phyloP scores from a whole-genome alignment of 1,140 invertebrate species.

The Meteorus sp. region DNA sequence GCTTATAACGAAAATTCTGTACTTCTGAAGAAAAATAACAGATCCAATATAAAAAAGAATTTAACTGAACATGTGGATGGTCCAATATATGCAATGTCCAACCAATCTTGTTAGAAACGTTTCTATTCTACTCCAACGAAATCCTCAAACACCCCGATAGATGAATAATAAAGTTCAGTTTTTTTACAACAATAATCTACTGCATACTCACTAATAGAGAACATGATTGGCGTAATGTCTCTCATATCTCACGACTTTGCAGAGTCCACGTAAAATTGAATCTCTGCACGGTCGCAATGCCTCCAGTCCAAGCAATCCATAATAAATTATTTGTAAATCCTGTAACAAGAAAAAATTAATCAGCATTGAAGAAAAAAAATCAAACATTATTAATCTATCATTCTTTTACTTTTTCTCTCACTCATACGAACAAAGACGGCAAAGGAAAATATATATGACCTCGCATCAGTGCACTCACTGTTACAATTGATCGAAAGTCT shows the following conservation, averaged over 20 bases:
- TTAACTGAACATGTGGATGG: too few relatives aligned
- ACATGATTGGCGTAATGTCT: conserved; percentile 78
- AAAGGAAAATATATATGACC: conserved; percentile 33
- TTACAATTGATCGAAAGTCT: conserved; percentile 37
- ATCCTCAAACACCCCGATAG: too few relatives aligned
- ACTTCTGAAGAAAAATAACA: too few relatives aligned
- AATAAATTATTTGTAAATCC: conserved; percentile 78
- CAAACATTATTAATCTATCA: background rate
- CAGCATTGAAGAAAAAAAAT: background rate
- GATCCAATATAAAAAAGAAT: too few relatives aligned
- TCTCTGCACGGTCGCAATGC: conserved; percentile 72
- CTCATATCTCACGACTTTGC: conserved; percentile 74
- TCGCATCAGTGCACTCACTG: conserved; percentile 39
- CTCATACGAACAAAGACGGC: conserved; percentile 9
- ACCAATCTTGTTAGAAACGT: too few relatives aligned
- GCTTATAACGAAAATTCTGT: too few relatives aligned
- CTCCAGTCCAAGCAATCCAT: conserved; percentile 73
- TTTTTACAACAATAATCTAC: background rate
- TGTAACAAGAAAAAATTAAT: conserved; percentile 51
- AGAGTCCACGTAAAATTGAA: conserved; percentile 69
- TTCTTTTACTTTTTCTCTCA: conserved; percentile 13
- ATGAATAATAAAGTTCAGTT: background rate
- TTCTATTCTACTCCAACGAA: too few relatives aligned
- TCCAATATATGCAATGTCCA: too few relatives aligned
- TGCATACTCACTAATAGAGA: conserved; percentile 73